A percentile compares a stretch with the other conserved stretches of the same genome.
Conservation (phyloP, 2,113 vertebrate genomes). For the Tyrannus savana region DNA sequence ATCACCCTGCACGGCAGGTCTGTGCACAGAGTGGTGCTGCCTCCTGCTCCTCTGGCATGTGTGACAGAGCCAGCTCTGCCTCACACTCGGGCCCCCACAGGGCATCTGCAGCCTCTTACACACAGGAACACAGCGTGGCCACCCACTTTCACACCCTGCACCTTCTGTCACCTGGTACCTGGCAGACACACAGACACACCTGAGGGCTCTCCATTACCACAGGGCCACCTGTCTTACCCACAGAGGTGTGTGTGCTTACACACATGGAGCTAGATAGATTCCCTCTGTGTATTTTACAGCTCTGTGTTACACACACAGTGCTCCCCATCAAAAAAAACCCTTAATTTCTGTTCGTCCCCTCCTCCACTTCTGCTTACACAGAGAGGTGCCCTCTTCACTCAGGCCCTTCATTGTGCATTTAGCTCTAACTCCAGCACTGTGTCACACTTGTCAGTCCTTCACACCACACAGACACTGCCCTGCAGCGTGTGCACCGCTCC, state of each 20-base stretch:
- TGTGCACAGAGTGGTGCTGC: neutral
- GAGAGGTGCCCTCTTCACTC: neutral
- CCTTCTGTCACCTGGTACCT: neutral
- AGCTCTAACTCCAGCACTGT: neutral
- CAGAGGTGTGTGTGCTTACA: neutral
- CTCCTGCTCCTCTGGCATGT: neutral
- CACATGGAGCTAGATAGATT: neutral
- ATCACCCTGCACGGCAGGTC: fast-evolving
- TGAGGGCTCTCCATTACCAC: neutral
- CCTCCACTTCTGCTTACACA: neutral
- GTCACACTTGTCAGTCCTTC: neutral
- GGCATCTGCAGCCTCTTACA: neutral
- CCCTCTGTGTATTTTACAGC: neutral
- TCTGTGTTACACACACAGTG: fast-evolving
- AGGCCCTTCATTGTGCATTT: neutral
- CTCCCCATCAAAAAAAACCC: neutral
- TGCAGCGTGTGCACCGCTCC: neutral
- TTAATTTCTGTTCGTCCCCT: neutral
- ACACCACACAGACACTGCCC: neutral
- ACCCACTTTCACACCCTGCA: neutral
- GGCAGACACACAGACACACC: neutral
- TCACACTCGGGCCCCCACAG: neutral
- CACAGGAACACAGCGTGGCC: fast-evolving
- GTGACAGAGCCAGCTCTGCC: neutral
- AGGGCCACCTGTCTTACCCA: neutral